A percentile compares a stretch with the other conserved stretches of the same genome.
phyloP scores from a whole-genome alignment of 2,113 vertebrate species.

The Nesoenas mayeri region DNA sequence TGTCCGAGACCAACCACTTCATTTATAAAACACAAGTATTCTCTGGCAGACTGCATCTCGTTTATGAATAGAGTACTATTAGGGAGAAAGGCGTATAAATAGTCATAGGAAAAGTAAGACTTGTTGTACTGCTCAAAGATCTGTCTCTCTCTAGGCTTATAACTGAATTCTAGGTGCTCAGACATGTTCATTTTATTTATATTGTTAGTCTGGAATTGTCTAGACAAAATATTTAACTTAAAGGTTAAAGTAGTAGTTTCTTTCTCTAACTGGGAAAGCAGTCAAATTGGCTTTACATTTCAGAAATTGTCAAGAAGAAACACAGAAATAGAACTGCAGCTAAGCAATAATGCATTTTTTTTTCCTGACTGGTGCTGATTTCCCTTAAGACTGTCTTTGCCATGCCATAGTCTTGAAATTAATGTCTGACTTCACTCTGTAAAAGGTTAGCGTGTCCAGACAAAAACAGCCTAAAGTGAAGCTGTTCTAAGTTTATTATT shows the following conservation, averaged over 20 bases:
- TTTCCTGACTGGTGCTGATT: neutral
- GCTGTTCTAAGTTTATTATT: neutral
- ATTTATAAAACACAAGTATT: neutral
- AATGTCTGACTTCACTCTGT: neutral
- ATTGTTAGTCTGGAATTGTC: neutral
- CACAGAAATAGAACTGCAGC: neutral
- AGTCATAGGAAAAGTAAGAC: neutral
- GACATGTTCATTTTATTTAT: accelerated
- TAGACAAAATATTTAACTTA: neutral
- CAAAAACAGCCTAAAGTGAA: neutral
- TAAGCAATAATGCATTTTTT: neutral
- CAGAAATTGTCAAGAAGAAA: neutral
- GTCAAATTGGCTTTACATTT: neutral
- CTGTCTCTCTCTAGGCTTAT: neutral
- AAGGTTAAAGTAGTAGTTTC: neutral
- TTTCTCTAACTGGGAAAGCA: neutral
- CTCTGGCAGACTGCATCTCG: neutral
- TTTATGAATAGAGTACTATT: neutral
- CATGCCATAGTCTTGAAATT: neutral
- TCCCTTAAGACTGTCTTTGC: neutral
- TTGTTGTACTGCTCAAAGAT: neutral
- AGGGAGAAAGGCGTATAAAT: neutral
- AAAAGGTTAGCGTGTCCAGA: neutral
- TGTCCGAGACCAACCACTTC: neutral
- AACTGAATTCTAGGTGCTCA: neutral